Evolutionary conservation across 2,797 vertebrate genomes (phyloP).

Genomic region (Galagoides demidoff): DNA sequence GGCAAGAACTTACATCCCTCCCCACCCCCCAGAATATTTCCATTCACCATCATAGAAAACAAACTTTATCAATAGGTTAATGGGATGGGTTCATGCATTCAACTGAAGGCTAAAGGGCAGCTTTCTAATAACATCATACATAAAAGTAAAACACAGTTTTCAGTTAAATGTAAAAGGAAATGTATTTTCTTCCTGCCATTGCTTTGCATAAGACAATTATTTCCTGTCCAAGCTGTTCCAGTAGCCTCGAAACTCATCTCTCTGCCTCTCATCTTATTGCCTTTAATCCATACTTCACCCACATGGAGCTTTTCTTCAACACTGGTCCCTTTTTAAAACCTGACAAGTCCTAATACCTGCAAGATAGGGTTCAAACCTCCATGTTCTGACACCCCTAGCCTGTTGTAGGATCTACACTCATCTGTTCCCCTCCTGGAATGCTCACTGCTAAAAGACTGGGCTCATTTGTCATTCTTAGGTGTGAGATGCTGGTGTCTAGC

Average conservation of each 20-base stretch:
- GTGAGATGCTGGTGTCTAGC: background rate
- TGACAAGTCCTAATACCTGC: background rate
- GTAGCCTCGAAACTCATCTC: background rate
- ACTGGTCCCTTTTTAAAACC: background rate
- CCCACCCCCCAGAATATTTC: background rate
- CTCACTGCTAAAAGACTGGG: background rate
- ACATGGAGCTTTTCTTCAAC: background rate
- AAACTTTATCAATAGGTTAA: background rate
- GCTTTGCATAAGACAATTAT: background rate
- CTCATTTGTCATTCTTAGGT: background rate
- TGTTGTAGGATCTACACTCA: background rate
- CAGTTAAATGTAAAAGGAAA: background rate
- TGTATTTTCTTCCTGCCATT: background rate
- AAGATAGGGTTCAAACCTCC: background rate
- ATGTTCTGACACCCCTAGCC: background rate
- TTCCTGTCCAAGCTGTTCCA: background rate
- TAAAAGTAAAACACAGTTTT: conserved; percentile 8
- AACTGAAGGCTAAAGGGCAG: background rate
- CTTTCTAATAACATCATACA: conserved; percentile 12
- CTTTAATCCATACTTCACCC: background rate
- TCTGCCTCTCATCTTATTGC: background rate
- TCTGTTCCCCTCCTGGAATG: background rate
- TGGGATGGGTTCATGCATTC: background rate
- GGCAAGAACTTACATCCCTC: background rate
- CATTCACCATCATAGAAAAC: background rate